Base-by-base conservation (phyloP, 2,113 vertebrate species). In the Microcebus ravelobensis region DNA sequence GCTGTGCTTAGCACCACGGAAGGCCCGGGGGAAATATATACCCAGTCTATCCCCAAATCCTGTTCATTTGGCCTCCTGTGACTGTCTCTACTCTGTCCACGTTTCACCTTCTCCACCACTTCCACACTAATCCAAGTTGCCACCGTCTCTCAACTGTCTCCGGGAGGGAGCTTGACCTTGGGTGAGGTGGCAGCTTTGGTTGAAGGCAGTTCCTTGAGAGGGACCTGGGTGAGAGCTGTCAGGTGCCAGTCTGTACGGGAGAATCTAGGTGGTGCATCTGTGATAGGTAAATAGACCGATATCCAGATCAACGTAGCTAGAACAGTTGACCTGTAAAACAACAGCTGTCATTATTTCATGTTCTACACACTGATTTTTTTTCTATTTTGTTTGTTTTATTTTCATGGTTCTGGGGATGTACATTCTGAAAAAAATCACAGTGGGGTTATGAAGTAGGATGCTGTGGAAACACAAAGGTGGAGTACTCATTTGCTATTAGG, bases 351-450 rank as follows among this genome's bases (percentile, higher is more conserved):
- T 74, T 82, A 48, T 18, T 84, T n/a, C 6, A 3, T 91, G 14
- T 39, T 88, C 50, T 76, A 9, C 3, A n/a, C 39, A 52, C 15
- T 31, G 34, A 12, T 25, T 13, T 71, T 57, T 90, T 90, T 59
- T 42, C 55, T 42, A 15, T 87, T 92, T 91, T 86, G 18, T 61
- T 87, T 82, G 18, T 61, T 87, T 82, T 86, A 82, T 91, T 96
- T 93, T 81, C 34, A 25, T 70, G 48, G 39, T 91, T 91, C 73
- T 95, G 67, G 3, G 34, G 68, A 65, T 36, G 10, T 18, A 31
- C 34, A 57, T 82, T 91, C 92, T 93, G 87, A 67, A 94, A 94
- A 89, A 92, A 79, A 82, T 36, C 36, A 12, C 7, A 36, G 5
- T 59, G 12, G 31, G 29, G 29, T 87, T 84, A n/a, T 9, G 18